Evolutionary conservation across 2,888 invertebrate species (phyloP).

Genomic region (Saturnia pavonia): DNA sequence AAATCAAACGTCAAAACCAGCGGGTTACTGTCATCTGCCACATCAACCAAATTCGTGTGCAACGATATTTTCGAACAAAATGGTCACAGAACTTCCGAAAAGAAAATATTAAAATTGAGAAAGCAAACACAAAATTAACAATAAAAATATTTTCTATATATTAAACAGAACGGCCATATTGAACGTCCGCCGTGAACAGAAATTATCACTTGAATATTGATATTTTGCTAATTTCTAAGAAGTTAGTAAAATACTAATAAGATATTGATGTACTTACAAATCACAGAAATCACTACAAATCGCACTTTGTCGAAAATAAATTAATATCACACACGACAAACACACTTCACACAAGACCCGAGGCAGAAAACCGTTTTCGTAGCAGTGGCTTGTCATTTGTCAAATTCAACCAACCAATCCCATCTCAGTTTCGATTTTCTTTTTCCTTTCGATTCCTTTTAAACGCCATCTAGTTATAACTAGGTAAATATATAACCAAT

Average conservation of each 20-base stretch:
- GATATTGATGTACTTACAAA: slow-evolving; percentile 62
- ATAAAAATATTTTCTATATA: slow-evolving; percentile 21
- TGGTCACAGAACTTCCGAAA: not conserved
- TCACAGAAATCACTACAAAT: slow-evolving; percentile 62
- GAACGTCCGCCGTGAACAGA: slow-evolving; percentile 59
- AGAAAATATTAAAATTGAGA: slow-evolving; percentile 5
- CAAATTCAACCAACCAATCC: slow-evolving; percentile 40
- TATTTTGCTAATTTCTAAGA: slow-evolving; percentile 19
- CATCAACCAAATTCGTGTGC: slow-evolving; percentile 62
- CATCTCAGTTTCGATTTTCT: slow-evolving; percentile 56
- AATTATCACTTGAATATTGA: slow-evolving; percentile 30
- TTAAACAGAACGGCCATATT: slow-evolving; percentile 75
- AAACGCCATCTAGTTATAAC: slow-evolving; percentile 52
- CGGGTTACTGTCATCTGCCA: slow-evolving; percentile 74
- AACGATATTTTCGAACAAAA: slow-evolving; percentile 23
- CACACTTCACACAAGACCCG: slow-evolving; percentile 76
- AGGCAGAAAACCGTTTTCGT: slow-evolving; percentile 79
- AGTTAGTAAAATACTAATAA: slow-evolving; percentile 26
- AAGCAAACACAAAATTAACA: slow-evolving; percentile 10
- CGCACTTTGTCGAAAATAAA: slow-evolving; percentile 61
- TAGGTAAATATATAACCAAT: too few relatives aligned
- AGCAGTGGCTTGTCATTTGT: slow-evolving; percentile 50
- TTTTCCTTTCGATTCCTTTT: slow-evolving; percentile 42
- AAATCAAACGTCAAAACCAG: slow-evolving; percentile 72
- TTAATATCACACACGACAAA: slow-evolving; percentile 66